Evolutionary conservation across 2,888 invertebrate genomes (phyloP).

Genomic region (Subacronicta megacephala): DNA sequence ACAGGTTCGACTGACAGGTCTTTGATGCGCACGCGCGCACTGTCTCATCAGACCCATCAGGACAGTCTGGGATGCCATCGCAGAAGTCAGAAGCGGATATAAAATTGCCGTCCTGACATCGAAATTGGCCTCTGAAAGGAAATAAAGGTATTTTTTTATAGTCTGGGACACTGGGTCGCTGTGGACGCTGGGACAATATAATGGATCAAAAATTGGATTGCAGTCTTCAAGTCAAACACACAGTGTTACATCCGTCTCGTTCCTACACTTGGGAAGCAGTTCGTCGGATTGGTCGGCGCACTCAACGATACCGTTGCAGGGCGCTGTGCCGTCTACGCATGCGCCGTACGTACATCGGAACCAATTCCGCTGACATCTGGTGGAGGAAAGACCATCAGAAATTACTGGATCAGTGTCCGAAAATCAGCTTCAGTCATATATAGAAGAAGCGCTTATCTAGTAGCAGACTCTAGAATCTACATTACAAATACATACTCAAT

Average conservation of each 20-base stretch:
- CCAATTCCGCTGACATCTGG: conserved; percentile 71
- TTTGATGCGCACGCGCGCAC: conserved; percentile 70
- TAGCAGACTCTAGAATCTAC: too few species aligned
- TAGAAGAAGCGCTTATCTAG: too few species aligned
- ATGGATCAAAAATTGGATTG: too few species aligned
- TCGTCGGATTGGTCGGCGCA: conserved; percentile 84
- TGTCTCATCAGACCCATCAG: conserved; percentile 78
- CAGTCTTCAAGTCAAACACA: conserved; percentile 57
- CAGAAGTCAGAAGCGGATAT: conserved; percentile 70
- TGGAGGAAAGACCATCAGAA: neutral
- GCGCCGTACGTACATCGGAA: conserved; percentile 82
- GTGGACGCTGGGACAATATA: too few species aligned
- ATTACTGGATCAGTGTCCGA: too few species aligned
- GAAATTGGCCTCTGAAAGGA: conserved; percentile 67
- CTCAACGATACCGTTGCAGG: conserved; percentile 73
- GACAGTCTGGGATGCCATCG: conserved; percentile 73
- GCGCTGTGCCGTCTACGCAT: conserved; percentile 78
- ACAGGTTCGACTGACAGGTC: conserved; percentile 85
- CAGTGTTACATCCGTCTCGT: conserved; percentile 64
- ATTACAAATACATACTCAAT: too few species aligned
- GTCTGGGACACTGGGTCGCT: too few species aligned
- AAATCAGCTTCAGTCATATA: too few species aligned
- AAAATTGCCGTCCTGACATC: conserved; percentile 67
- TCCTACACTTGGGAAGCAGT: conserved; percentile 72
- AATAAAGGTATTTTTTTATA: neutral